Evolutionary conservation across 53 echinoderm and acorn worm genomes (phyloP), one percentile per base, ranked within the genome.

Genomic region (Mesocentrotus franciscanus): DNA sequence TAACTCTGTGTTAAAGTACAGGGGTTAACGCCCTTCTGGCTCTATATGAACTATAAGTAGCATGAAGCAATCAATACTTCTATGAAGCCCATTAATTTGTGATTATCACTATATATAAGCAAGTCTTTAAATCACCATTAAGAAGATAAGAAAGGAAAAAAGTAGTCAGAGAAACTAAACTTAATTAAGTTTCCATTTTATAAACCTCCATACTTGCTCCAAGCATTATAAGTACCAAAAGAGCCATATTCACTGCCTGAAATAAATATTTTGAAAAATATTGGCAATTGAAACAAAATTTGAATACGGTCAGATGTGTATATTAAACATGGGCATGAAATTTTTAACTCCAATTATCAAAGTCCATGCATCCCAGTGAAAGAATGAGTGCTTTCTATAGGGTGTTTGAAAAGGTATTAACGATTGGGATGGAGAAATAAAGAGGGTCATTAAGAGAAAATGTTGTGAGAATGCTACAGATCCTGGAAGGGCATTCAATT

Each of bases 391-490:
- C 58, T 84, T 87, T 87, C 15, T 58, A 87, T 87, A 57, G 87
- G 84, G 56, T 58, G 11, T 87, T 87, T 58, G 58, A 87, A 87
- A 87, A 57, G 87, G 57, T 87, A 27, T 58, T 58, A 87, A 87
- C 12, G 10, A 58, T 87, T 87, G 9, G n/a, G 58, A 87, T 10
- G 58, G 87, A 58, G 57, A 87, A 55, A 87, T 87, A 27, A 27
- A 57, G 24, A 57, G n/a, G 57, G 58, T 10, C 56, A 87, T 87
- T 87, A 87, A 9, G 56, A 85, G 26, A 22, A 22, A 56, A 55
- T 85, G 56, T 56, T 55, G 8, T 11, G 22, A 85, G 56, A 14
- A 56, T 56, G 56, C 5, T 34, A 34, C 9, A 18, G 83, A 84
- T 84, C 49, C 49, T 58, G 58, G 27, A 14, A 57, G 57, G 58